Base-by-base conservation (phyloP, 1,140 invertebrate species). In the Neoseiulus cucumeris region DNA sequence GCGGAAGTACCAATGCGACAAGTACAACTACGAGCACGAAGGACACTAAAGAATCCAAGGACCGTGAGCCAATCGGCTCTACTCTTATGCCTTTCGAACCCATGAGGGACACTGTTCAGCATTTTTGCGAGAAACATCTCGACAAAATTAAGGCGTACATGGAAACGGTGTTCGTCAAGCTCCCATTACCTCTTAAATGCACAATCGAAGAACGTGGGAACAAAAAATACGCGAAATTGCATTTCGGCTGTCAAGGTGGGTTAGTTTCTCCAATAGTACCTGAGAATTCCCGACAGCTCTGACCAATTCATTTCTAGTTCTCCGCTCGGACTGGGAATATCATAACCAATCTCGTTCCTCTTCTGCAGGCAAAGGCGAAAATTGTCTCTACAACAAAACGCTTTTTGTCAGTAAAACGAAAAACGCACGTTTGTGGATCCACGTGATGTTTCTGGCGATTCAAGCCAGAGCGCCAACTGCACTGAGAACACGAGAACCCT, bases 51-150 rank as follows among this genome's bases (percentile, higher is more conserved):
- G 33, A 39, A 6, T 39, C 33, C 9, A 39, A 39, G 9, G 33
- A 39, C 4, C 33, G 9, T 9, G 33, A 39, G 33, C 33, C 4
- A 9, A 9, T 39, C 33, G 33, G 33, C 33, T 39, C 33, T 4
- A 6, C 33, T 9, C 9, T 39, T 9, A 55, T 66, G n/a, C 51
- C 51, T 1, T 59, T 59, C 22, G 51, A 59, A 9, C 86, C 83
- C 64, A 88, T 88, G 85, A 74, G 86, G 29, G 90, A 92, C 75
- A 89, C 89, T 1, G 86, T 92, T 18, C 87, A 91, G 73, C 87
- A 91, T 75, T 93, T 93, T 76, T 92, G 89, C 78, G 88, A 92
- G 74, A 92, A 92, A 76, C 89, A 93, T 76, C 78, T 91, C 66
- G 83, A 87, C 70, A 91, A 89, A 75, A 91, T 93, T 47, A 89